Conservation (phyloP, 1,140 invertebrate species). For the Batillaria attramentaria region DNA sequence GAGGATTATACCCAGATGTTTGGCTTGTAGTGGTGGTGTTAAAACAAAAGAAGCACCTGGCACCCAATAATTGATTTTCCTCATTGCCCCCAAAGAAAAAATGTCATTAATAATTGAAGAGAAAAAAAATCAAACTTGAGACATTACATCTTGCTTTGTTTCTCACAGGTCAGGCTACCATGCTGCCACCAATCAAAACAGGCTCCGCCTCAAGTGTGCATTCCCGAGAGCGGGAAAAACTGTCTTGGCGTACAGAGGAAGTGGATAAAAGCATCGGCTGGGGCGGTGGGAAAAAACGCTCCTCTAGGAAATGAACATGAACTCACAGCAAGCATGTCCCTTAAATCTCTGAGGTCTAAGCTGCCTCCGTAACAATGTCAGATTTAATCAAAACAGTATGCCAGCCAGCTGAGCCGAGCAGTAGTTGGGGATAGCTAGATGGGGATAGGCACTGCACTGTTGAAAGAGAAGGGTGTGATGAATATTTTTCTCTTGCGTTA, state of each 20-base stretch:
- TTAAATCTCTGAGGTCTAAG: background rate
- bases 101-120: background rate
- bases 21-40: background rate
- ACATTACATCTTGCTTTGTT: background rate
- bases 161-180: constrained; percentile 36
- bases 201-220: constrained; percentile 45
- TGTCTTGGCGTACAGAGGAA: constrained; percentile 60
- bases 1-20: background rate
- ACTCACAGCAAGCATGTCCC: background rate
- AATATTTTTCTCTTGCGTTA: no score
- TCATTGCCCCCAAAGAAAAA: background rate
- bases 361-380: background rate
- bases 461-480: background rate
- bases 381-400: background rate
- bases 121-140: background rate
- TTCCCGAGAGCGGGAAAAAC: constrained; percentile 53
- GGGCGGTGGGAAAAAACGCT: constrained; percentile 63
- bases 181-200: constrained; percentile 60
- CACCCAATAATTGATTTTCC: background rate
- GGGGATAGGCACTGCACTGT: background rate
- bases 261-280: constrained; percentile 57
- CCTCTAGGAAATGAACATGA: constrained; percentile 16
- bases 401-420: background rate
- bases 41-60: background rate
- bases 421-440: background rate